Evolutionary conservation across 2,888 invertebrate genomes (phyloP).

Genomic region (Rhyacophila evoluta): DNA sequence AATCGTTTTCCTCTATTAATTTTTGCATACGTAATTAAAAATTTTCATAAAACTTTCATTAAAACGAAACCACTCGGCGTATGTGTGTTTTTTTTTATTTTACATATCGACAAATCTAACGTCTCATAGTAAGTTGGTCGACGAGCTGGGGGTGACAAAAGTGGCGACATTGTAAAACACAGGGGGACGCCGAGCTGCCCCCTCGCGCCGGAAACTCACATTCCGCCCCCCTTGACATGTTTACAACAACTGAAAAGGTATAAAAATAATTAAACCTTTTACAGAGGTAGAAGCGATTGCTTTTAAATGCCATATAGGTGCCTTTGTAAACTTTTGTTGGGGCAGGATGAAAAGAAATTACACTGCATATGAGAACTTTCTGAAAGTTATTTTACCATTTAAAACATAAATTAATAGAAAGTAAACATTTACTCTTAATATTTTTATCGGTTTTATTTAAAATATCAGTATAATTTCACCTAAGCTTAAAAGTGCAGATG

Average conservation of each 20-base stretch:
- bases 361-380: background rate
- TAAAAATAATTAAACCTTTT: constrained; percentile 50
- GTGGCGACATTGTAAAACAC: constrained; percentile 34
- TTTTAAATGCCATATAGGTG: constrained; percentile 12
- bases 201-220: constrained; percentile 45
- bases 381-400: background rate
- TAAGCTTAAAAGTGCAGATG: no score
- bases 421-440: no score
- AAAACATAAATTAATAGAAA: no score
- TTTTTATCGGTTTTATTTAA: no score
- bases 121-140: constrained; percentile 27
- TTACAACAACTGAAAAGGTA: constrained; percentile 51
- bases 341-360: background rate
- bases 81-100: constrained; percentile 1
- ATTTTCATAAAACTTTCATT: constrained; percentile 33
- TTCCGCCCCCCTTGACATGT: constrained; percentile 49
- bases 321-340: background rate
- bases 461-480: no score
- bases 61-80: constrained; percentile 3
- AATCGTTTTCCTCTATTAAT: constrained; percentile 17
- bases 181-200: constrained; percentile 16
- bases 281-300: constrained; percentile 25
- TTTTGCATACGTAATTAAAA: constrained; percentile 25
- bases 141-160: constrained; percentile 7
- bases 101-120: constrained; percentile 32